Base-by-base conservation (phyloP, 1,140 invertebrate species). In the Drosophila azteca region DNA sequence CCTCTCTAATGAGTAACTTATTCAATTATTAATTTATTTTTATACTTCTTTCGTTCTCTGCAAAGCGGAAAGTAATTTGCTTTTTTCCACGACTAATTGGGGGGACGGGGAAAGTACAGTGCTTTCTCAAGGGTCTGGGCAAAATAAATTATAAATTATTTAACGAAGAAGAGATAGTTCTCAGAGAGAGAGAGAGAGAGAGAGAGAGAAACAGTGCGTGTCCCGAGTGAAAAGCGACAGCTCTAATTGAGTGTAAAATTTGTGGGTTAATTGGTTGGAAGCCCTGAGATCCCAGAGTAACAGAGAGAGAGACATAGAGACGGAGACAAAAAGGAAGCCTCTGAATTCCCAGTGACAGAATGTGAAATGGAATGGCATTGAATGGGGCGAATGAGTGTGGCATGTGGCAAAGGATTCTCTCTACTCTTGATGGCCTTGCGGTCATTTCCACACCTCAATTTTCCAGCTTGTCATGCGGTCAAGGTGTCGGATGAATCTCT, bases 11-110 rank as follows among this genome's bases (percentile, higher is more conserved):
- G 83, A 87, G 66, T 83, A 88, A 88, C 63, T 88, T 87, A 88
- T 88, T 88, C 79, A 88, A 88, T 88, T 83, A 88, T 89, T 83
- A 83, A 77, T 82, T 39, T 67, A 75, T 82, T 69, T 58, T 57
- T 69, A 26, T 76, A 4, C 53, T 59, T 62, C 20, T 53, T 35
- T 46, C 2, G 24, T 35, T 20, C 44, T 59, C 59, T 41, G 64
- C 58, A 50, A 50, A 61, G 65, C 78, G 49, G 58, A 81, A 78
- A 87, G 82, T 77, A 75, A 71, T 64, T 65, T 57, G 66, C 79
- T 79, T 65, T 70, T 50, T 65, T 74, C 71, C 15, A 31, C 13
- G 67, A 41, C 84, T 88, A 83, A 88, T 88, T 83, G 83, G 65
- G 70, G 62, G 50, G 65, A 5, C 22, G 3, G 64, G 61, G 60